phyloP scores from a whole-genome alignment of 1,140 invertebrate species.

The Drosophila orosa region DNA sequence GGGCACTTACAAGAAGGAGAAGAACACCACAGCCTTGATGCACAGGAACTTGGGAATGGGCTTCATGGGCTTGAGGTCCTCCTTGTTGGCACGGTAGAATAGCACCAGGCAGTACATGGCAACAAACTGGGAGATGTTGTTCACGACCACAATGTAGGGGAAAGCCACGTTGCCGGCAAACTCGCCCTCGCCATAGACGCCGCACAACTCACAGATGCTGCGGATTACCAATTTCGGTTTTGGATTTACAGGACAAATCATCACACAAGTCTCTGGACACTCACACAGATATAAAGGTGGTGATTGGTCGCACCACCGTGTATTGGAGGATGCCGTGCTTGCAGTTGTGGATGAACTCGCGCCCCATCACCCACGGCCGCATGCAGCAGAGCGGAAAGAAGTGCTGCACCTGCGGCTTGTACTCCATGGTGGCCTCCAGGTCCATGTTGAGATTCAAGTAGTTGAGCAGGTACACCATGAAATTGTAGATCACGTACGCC shows the following conservation, averaged over 20 bases:
- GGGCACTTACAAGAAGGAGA: slow-evolving; percentile 97
- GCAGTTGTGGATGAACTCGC: slow-evolving; percentile 96
- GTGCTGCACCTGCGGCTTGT: slow-evolving; percentile 93
- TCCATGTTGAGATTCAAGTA: slow-evolving; percentile 94
- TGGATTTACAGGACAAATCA: background rate
- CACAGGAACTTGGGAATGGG: slow-evolving; percentile 98
- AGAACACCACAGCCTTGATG: slow-evolving; percentile 98
- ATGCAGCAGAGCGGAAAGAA: slow-evolving; percentile 94
- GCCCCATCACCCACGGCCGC: slow-evolving; percentile 94
- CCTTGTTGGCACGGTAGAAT: slow-evolving; percentile 95
- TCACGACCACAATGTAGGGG: slow-evolving; percentile 95
- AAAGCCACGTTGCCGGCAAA: slow-evolving; percentile 93
- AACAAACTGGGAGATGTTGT: slow-evolving; percentile 97
- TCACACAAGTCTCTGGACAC: slow-evolving; percentile 58
- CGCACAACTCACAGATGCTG: slow-evolving; percentile 93
- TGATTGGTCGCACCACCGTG: slow-evolving; percentile 94
- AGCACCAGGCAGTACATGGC: slow-evolving; percentile 98
- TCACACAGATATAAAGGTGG: slow-evolving; percentile 95
- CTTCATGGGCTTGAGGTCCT: slow-evolving; percentile 95
- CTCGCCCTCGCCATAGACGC: slow-evolving; percentile 95
- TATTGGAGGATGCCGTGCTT: slow-evolving; percentile 98
- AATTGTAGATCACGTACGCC: slow-evolving; percentile 98
- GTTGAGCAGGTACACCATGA: slow-evolving; percentile 97
- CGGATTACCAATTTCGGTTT: background rate
- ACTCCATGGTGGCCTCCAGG: slow-evolving; percentile 91